phyloP scores from a whole-genome alignment of 2,888 invertebrate genomes.

The Pterobdella sp. region DNA sequence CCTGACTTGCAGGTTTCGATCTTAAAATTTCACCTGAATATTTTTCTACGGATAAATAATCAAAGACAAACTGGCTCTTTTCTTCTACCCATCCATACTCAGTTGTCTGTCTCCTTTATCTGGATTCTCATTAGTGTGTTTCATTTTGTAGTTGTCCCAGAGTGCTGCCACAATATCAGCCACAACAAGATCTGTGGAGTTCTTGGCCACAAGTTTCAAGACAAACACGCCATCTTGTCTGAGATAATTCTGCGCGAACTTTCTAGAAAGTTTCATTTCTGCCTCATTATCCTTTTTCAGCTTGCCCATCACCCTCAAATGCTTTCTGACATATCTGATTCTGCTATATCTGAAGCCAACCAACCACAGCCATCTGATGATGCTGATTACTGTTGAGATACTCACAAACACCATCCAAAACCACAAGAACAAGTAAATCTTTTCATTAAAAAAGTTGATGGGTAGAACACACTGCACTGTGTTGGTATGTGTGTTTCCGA shows the following conservation, averaged over 20 bases:
- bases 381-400: slow-evolving; percentile 50
- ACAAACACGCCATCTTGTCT: slow-evolving; percentile 40
- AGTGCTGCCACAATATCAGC: slow-evolving; percentile 40
- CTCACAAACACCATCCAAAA: slow-evolving; percentile 55
- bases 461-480: slow-evolving; percentile 52
- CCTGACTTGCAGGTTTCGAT: too few species aligned
- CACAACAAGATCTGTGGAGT: slow-evolving; percentile 40
- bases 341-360: slow-evolving; percentile 49
- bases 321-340: slow-evolving; percentile 51
- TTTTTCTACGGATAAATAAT: too few species aligned
- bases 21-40: too few species aligned
- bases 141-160: slow-evolving; percentile 40
- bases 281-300: slow-evolving; percentile 39
- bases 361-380: slow-evolving; percentile 52
- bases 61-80: too few species aligned
- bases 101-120: neutral
- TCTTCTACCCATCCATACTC: neutral
- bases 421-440: slow-evolving; percentile 54
- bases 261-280: slow-evolving; percentile 38
- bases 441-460: slow-evolving; percentile 43
- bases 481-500: slow-evolving; percentile 51
- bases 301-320: slow-evolving; percentile 51
- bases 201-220: slow-evolving; percentile 40
- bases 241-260: slow-evolving; percentile 40
- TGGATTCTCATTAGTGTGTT: slow-evolving; percentile 28